Percentiles rank a stretch among this genome's conserved stretches.
These are phyloP conservation scores for Hirudinaria manillensis DNA, from an alignment of 2,888 invertebrate species.

Conservation along the genomic window DNA sequence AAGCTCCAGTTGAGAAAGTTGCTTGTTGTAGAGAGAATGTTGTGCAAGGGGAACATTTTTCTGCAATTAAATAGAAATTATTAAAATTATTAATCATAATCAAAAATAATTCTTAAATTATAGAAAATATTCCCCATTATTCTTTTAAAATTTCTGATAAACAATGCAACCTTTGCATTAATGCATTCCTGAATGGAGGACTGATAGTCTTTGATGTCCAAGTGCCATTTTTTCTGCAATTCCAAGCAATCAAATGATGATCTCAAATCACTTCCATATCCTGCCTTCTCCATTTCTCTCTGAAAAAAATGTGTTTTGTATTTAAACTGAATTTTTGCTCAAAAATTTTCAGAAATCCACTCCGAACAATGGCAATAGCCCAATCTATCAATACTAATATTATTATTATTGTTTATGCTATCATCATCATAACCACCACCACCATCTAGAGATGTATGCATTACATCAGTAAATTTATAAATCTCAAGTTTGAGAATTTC, in stretches of 20 bases:
- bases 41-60: background rate
- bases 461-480: too few species aligned
- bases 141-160: background rate
- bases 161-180: slow-evolving; percentile 11
- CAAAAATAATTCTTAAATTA: background rate
- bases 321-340: too few species aligned
- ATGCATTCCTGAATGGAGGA: slow-evolving; percentile 13
- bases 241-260: background rate
- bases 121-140: background rate
- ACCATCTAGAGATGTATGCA: too few species aligned
- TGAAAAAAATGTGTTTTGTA: background rate
- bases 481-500: too few species aligned
- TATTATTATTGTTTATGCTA: too few species aligned
- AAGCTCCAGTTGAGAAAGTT: slow-evolving; percentile 24
- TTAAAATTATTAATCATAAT: background rate
- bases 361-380: too few species aligned
- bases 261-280: slow-evolving; percentile 16
- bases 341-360: too few species aligned
- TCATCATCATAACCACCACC: too few species aligned
- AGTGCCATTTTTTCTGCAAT: slow-evolving; percentile 10
- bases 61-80: background rate
- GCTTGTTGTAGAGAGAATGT: slow-evolving; percentile 18
- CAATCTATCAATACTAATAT: too few species aligned
- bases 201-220: slow-evolving; percentile 22
- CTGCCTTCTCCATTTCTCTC: slow-evolving; percentile 14